phyloP scores from a whole-genome alignment of 2,888 invertebrate species.

The Acronicta aceris region DNA sequence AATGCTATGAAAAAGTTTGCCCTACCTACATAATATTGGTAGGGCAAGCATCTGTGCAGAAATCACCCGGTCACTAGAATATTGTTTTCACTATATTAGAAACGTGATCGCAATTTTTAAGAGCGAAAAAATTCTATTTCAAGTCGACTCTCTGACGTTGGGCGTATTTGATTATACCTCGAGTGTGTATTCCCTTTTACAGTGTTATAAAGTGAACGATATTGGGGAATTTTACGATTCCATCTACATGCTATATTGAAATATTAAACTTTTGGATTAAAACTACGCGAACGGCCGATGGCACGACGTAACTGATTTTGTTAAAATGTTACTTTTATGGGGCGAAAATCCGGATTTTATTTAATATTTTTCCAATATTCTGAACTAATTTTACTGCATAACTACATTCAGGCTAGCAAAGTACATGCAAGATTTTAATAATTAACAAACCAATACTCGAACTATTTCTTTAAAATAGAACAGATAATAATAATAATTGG shows the following conservation, averaged over 20 bases:
- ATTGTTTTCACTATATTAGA: constrained; percentile 90
- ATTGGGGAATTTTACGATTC: constrained; percentile 81
- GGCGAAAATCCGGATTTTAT: constrained; percentile 2
- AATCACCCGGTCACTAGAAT: constrained; percentile 90
- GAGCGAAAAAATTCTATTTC: constrained; percentile 88
- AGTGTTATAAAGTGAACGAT: constrained; percentile 83
- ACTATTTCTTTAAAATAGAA: too few relatives aligned
- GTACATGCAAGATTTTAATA: background rate
- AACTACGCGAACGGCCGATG: constrained; percentile 41
- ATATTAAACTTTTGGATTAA: constrained; percentile 77
- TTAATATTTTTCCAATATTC: constrained; percentile 13
- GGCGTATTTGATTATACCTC: constrained; percentile 84
- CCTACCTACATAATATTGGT: constrained; percentile 81
- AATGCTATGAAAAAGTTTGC: constrained; percentile 79
- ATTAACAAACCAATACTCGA: background rate
- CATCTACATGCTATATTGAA: constrained; percentile 83
- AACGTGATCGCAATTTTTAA: constrained; percentile 90
- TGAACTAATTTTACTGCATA: background rate
- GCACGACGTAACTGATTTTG: constrained; percentile 32
- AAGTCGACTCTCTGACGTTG: constrained; percentile 78
- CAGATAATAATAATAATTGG: too few relatives aligned
- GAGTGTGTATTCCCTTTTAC: constrained; percentile 82
- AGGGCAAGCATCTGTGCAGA: constrained; percentile 86
- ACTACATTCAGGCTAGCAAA: background rate
- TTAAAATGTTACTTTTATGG: constrained; percentile 32